Conservation (phyloP, 2,888 invertebrate species). For the Leptopilina myrica region DNA sequence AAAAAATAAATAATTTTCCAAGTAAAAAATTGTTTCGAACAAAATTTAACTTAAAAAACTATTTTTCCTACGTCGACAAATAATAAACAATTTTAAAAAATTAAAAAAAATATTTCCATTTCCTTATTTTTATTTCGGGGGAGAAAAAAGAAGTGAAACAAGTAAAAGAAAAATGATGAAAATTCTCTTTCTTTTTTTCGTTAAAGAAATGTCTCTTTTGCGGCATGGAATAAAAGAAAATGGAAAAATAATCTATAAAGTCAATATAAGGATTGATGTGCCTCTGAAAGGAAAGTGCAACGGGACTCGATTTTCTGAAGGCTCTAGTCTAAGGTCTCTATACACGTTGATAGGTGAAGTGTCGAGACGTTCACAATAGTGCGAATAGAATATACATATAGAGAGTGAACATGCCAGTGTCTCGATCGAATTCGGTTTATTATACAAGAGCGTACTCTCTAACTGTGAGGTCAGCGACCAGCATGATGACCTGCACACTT, state of each 20-base stretch:
- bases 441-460: slow-evolving; percentile 71
- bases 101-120: too few species aligned
- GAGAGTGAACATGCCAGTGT: slow-evolving; percentile 56
- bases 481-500: slow-evolving; percentile 64
- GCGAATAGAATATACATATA: slow-evolving; percentile 38
- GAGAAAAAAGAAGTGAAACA: too few species aligned
- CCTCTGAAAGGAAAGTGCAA: slow-evolving; percentile 21
- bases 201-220: not conserved
- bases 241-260: slow-evolving; percentile 26
- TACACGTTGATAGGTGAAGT: slow-evolving; percentile 27
- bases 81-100: too few species aligned
- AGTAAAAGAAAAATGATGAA: too few species aligned
- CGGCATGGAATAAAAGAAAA: not conserved
- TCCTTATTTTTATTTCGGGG: too few species aligned
- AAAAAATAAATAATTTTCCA: too few species aligned
- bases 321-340: slow-evolving; percentile 31
- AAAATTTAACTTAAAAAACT: too few species aligned
- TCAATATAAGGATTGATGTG: slow-evolving; percentile 8
- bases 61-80: too few species aligned
- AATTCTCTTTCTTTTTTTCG: not conserved
- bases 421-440: slow-evolving; percentile 75
- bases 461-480: slow-evolving; percentile 75
- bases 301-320: slow-evolving; percentile 28
- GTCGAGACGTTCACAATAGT: slow-evolving; percentile 29
- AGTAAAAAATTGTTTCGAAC: too few species aligned